Conservation (phyloP, 2,797 vertebrate species). For the Acanthiza pusilla region DNA sequence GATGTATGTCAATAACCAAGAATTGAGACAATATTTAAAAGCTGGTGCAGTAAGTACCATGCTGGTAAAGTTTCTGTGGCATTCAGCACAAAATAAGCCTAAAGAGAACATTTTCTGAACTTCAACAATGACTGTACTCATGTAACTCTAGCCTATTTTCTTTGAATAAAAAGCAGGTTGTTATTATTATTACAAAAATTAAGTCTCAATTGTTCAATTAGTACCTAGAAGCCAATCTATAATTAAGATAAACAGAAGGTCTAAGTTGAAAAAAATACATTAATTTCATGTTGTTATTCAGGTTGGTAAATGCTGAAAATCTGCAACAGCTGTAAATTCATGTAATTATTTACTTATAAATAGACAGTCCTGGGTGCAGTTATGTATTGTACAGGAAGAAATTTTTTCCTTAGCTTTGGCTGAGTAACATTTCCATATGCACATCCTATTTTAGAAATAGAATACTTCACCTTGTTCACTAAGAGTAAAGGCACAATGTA, state of each 20-base stretch:
- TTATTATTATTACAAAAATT: neutral
- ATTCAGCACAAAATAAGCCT: neutral
- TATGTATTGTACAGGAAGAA: neutral
- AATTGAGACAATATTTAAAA: neutral
- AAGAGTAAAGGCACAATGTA: neutral
- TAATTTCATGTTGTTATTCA: neutral
- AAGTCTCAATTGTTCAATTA: neutral
- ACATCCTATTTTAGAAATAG: neutral
- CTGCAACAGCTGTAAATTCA: neutral
- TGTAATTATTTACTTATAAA: neutral
- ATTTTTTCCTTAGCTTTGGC: neutral
- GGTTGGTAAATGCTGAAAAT: neutral
- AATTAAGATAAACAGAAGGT: neutral
- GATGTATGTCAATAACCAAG: neutral
- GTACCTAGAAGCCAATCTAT: neutral
- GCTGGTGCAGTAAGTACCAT: neutral
- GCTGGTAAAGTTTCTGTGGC: neutral
- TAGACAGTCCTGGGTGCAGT: neutral
- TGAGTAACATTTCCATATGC: neutral
- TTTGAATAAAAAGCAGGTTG: neutral
- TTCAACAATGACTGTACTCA: neutral
- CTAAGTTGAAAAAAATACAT: neutral
- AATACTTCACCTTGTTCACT: neutral
- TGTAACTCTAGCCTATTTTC: neutral
- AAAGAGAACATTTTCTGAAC: neutral